Percentiles rank a stretch among this genome's conserved stretches.
These are phyloP conservation scores for Patella vulgata DNA, from an alignment of 1,140 invertebrate genomes.

Conservation along the genomic window DNA sequence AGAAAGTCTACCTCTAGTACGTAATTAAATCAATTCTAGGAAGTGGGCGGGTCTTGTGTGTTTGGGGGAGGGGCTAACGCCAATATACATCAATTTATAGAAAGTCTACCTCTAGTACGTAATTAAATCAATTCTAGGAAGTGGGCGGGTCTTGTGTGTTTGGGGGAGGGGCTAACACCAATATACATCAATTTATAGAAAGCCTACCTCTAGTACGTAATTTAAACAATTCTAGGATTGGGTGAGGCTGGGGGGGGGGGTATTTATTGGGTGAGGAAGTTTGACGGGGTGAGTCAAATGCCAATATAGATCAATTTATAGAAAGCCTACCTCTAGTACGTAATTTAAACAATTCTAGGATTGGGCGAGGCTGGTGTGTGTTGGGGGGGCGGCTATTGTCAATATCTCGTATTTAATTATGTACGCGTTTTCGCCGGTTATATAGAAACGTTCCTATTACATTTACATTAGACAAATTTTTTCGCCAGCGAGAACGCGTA, in stretches of 20 bases:
- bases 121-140: not conserved
- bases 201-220: constrained; percentile 45
- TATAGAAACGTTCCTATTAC: not conserved
- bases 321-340: constrained; percentile 46
- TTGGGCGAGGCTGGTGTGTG: not conserved
- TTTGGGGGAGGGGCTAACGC: constrained; percentile 25
- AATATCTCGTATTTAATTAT: constrained; percentile 36
- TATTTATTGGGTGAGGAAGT: not conserved
- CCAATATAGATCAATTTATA: constrained; percentile 61
- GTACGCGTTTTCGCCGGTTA: too few relatives aligned
- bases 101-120: constrained; percentile 46
- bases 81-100: constrained; percentile 60
- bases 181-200: constrained; percentile 59
- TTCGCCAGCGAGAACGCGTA: not conserved
- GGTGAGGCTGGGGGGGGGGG: not conserved
- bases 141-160: not conserved
- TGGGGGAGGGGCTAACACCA: constrained; percentile 31
- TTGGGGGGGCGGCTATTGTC: constrained; percentile 25
- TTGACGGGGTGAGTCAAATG: constrained; percentile 17
- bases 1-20: constrained; percentile 45
- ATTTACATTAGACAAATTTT: not conserved
- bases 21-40: not conserved
- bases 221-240: not conserved
- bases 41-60: not conserved
- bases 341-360: not conserved